phyloP scores from a whole-genome alignment of 2,797 vertebrate species.

The Gorsachius magnificus region DNA sequence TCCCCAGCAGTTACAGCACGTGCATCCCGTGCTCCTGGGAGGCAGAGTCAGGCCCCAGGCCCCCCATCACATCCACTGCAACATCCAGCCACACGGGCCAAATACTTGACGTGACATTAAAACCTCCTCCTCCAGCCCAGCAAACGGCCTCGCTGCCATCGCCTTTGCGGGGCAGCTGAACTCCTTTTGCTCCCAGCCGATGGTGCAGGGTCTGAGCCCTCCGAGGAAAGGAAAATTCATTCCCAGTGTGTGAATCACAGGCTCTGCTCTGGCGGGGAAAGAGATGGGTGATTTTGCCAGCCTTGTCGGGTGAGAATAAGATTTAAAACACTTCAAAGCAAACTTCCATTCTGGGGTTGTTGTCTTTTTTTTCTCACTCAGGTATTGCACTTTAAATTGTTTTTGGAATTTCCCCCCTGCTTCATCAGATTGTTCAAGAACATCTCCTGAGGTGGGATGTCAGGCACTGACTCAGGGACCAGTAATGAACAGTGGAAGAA shows the following conservation, averaged over 20 bases:
- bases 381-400: background rate
- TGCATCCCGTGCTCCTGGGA: background rate
- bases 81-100: rapidly evolving
- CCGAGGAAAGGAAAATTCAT: background rate
- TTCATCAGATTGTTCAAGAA: background rate
- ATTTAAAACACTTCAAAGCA: background rate
- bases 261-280: background rate
- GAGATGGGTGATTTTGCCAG: background rate
- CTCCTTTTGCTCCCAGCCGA: background rate
- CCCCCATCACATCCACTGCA: no score
- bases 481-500: background rate
- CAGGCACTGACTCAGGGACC: background rate
- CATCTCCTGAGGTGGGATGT: background rate
- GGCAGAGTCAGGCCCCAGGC: background rate
- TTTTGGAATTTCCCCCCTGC: background rate
- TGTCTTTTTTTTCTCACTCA: background rate
- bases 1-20: background rate
- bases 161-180: background rate
- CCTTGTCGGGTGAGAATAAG: background rate
- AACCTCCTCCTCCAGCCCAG: background rate
- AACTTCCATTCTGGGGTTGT: background rate
- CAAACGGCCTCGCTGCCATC: rapidly evolving
- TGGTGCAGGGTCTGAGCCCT: background rate
- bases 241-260: background rate
- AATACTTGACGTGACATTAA: rapidly evolving